Conservation (phyloP, 1,140 invertebrate genomes). For the Belonocnema kinseyi region DNA sequence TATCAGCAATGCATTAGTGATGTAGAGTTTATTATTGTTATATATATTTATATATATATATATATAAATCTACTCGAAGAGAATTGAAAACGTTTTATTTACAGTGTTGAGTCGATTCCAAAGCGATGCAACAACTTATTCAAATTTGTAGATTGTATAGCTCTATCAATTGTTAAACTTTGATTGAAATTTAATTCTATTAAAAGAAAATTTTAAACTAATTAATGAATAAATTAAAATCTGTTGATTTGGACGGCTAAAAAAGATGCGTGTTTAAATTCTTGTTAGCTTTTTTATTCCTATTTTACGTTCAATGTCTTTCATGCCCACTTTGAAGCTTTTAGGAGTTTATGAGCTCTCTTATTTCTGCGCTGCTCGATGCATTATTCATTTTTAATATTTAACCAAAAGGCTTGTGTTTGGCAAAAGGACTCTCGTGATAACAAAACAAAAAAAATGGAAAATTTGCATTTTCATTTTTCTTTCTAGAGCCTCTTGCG, state of each 20-base stretch:
- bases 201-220: not conserved
- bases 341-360: conserved; percentile 22
- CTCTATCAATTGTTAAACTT: conserved; percentile 48
- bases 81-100: conserved; percentile 40
- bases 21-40: conserved; percentile 46
- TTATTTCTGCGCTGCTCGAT: conserved; percentile 12
- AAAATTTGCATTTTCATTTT: not conserved
- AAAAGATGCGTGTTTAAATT: conserved; percentile 7
- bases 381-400: conserved; percentile 24
- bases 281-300: conserved; percentile 18
- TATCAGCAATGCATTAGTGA: conserved; percentile 57
- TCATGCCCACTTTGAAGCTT: conserved; percentile 25
- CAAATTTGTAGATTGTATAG: conserved; percentile 32
- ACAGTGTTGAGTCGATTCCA: conserved; percentile 38
- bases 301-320: conserved; percentile 1
- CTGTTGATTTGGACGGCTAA: not conserved
- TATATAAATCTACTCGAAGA: conserved; percentile 26
- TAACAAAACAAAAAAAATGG: not conserved
- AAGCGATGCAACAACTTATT: conserved; percentile 37
- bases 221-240: not conserved
- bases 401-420: conserved; percentile 29
- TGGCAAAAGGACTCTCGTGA: not conserved
- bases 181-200: conserved; percentile 37
- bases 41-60: no score
- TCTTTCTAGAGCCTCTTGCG: not conserved